Conservation (phyloP, 2,888 invertebrate species). For the Ophion ellenae region DNA sequence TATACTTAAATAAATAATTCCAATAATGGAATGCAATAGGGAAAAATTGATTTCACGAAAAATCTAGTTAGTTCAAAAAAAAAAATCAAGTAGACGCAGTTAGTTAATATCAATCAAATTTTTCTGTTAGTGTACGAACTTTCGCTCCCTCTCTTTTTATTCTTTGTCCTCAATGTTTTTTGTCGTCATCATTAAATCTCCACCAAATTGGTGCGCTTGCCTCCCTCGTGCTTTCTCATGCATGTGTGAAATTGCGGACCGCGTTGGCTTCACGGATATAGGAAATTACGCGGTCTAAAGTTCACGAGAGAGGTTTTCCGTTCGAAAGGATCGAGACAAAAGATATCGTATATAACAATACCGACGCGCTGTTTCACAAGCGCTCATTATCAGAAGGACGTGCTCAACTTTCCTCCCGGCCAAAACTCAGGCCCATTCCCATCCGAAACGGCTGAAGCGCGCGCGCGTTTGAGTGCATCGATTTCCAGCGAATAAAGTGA, state of each 20-base stretch:
- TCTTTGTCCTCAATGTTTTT: background rate
- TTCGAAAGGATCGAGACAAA: constrained; percentile 58
- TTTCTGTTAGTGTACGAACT: background rate
- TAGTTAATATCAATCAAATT: too few relatives aligned
- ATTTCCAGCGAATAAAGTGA: constrained; percentile 1
- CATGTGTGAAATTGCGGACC: background rate
- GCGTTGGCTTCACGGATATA: background rate
- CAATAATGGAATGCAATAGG: too few relatives aligned
- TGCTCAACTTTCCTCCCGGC: background rate
- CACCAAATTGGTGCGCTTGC: constrained; percentile 49
- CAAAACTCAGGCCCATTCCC: background rate
- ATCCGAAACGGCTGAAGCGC: background rate
- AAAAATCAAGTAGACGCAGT: too few relatives aligned
- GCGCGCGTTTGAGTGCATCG: background rate
- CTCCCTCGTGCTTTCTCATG: background rate
- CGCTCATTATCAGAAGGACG: background rate
- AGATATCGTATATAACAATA: constrained; percentile 2
- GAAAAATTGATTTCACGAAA: too few relatives aligned
- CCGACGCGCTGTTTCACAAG: background rate
- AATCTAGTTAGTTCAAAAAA: too few relatives aligned
- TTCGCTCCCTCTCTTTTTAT: background rate
- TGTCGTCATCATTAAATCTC: constrained; percentile 30
- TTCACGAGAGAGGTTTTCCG: constrained; percentile 46
- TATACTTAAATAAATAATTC: too few relatives aligned
- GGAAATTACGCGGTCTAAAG: constrained; percentile 7